Percentiles rank a stretch among this genome's conserved stretches.
Conservation (phyloP, 92 coral and sea anemone species). For the Plumapathes pennacea region DNA sequence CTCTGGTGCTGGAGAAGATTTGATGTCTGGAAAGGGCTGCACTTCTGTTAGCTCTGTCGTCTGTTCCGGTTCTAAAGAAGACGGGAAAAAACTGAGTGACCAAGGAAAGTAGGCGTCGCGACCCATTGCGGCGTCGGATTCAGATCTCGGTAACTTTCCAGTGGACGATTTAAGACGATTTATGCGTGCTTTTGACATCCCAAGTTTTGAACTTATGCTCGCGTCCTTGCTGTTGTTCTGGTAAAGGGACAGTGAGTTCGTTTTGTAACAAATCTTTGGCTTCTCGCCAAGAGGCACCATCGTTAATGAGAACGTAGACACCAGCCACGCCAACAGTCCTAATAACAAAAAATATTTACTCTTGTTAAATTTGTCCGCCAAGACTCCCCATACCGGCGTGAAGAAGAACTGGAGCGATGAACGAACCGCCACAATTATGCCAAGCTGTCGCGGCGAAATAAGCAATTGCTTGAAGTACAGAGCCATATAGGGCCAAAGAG, state of each 20-base stretch:
- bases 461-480: conserved; percentile 93
- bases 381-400: conserved; percentile 93
- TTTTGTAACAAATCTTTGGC: conserved; percentile 79
- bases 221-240: conserved; percentile 46
- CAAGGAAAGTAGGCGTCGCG: conserved; percentile 70
- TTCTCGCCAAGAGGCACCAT: conserved; percentile 77
- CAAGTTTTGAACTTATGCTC: conserved; percentile 7
- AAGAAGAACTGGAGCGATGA: conserved; percentile 87
- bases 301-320: conserved; percentile 75
- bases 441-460: conserved; percentile 94
- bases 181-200: conserved; percentile 20
- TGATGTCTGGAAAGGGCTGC: conserved; percentile 70
- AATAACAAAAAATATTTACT: conserved; percentile 79
- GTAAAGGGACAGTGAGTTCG: conserved; percentile 62
- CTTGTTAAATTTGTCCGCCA: conserved; percentile 90
- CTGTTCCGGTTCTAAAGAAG: conserved; percentile 62
- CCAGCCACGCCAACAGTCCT: conserved; percentile 79
- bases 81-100: conserved; percentile 78
- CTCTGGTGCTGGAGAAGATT: conserved; percentile 63
- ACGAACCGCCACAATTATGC: conserved; percentile 90
- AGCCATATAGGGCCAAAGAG: conserved; percentile 93
- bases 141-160: no score
- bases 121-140: conserved; percentile 54
- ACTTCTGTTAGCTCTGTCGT: conserved; percentile 71
- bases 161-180: conserved; percentile 22